Percentiles rank a stretch among this genome's conserved stretches.
Conservation (phyloP, 2,888 invertebrate species). For the Eustalomyia histrio region DNA sequence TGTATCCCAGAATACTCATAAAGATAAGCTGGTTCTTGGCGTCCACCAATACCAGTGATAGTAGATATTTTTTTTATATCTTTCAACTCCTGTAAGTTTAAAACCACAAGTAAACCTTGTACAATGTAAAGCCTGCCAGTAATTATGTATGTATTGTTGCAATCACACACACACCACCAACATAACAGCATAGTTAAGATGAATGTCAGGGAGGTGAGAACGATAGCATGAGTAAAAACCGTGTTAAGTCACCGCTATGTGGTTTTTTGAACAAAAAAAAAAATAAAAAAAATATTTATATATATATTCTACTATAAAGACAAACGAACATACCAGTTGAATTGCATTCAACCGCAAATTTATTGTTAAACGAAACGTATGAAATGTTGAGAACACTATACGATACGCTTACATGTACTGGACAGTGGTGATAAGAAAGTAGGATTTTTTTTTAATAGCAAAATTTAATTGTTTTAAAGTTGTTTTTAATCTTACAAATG, state of each 20-base stretch:
- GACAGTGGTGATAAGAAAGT: constrained; percentile 33
- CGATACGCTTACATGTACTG: background rate
- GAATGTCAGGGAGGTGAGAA: constrained; percentile 8
- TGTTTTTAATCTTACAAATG: too few species aligned
- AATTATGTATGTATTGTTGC: constrained; percentile 43
- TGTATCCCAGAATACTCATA: background rate
- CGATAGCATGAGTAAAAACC: constrained; percentile 44
- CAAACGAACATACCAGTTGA: constrained; percentile 43
- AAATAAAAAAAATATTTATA: too few species aligned
- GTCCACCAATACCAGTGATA: background rate
- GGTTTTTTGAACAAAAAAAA: constrained; percentile 46
- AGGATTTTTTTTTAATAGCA: too few species aligned
- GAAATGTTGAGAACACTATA: constrained; percentile 15
- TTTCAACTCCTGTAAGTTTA: constrained; percentile 13
- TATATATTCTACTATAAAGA: background rate
- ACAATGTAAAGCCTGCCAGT: constrained; percentile 49
- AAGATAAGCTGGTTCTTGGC: background rate
- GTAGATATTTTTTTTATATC: background rate
- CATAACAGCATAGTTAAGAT: background rate
- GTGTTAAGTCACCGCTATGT: constrained; percentile 60
- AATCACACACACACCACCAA: constrained; percentile 7
- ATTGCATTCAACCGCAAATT: constrained; percentile 65
- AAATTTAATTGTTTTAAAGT: too few species aligned
- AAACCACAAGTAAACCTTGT: constrained; percentile 63
- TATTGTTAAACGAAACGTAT: constrained; percentile 65